phyloP scores from a whole-genome alignment of 2,888 invertebrate genomes.

The Labia minor region DNA sequence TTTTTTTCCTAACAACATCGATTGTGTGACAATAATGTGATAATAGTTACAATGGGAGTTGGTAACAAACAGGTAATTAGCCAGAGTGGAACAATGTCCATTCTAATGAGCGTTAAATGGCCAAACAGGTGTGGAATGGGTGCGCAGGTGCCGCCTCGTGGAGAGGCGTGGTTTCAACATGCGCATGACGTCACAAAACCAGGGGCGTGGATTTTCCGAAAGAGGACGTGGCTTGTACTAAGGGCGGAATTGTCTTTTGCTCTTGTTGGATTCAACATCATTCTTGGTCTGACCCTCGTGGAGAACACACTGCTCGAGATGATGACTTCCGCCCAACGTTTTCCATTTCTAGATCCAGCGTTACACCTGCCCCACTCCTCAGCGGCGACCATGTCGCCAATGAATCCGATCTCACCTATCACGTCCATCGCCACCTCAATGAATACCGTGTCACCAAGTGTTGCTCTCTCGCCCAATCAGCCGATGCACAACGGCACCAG shows the following conservation, averaged over 20 bases:
- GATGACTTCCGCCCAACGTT: no score
- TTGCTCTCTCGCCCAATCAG: not conserved
- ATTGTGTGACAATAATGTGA: no score
- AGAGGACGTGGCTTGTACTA: not conserved
- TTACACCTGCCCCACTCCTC: not conserved
- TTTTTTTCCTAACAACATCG: no score
- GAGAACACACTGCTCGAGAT: no score
- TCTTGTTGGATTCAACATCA: not conserved
- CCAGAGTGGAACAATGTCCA: not conserved
- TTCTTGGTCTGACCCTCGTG: not conserved
- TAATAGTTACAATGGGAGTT: not conserved
- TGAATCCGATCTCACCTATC: not conserved
- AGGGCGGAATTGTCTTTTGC: not conserved
- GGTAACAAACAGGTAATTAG: constrained; percentile 8
- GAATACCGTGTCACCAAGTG: constrained; percentile 7
- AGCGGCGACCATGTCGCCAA: not conserved
- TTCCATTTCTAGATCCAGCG: not conserved
- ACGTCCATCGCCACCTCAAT: constrained; percentile 14
- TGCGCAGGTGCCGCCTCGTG: not conserved
- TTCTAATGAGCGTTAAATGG: constrained; percentile 4
- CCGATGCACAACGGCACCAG: not conserved
- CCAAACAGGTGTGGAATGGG: not conserved
- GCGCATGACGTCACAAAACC: not conserved
- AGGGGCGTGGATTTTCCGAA: not conserved
- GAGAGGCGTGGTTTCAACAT: not conserved